A percentile compares a stretch with the other conserved stretches of the same genome.
Conservation (phyloP, 2,888 invertebrate genomes). For the Archips xylosteana region DNA sequence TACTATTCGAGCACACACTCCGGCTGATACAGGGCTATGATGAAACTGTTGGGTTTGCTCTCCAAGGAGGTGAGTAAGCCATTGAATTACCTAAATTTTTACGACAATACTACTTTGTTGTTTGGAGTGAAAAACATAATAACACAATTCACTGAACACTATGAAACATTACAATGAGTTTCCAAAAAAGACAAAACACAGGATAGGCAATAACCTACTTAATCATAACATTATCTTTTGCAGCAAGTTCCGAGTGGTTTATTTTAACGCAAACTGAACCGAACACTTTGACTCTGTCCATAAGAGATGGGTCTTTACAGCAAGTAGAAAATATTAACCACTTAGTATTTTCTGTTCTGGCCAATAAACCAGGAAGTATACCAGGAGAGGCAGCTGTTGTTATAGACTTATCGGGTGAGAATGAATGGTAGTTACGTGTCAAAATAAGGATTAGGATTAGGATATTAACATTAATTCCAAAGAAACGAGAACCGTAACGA, state of each 20-base stretch:
- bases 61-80: slow-evolving; percentile 53
- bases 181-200: too few relatives aligned
- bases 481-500: too few relatives aligned
- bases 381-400: slow-evolving; percentile 49
- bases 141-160: too few relatives aligned
- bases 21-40: slow-evolving; percentile 52
- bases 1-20: slow-evolving; percentile 51
- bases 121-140: slow-evolving; percentile 10
- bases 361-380: slow-evolving; percentile 47
- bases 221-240: slow-evolving; percentile 26
- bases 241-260: slow-evolving; percentile 53
- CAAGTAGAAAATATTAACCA: slow-evolving; percentile 44
- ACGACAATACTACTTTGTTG: slow-evolving; percentile 4
- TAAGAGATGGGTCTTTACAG: slow-evolving; percentile 37
- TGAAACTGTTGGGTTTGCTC: slow-evolving; percentile 51
- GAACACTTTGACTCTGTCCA: slow-evolving; percentile 44
- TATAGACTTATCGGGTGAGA: slow-evolving; percentile 49
- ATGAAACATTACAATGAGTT: too few relatives aligned
- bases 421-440: too few relatives aligned
- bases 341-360: slow-evolving; percentile 50
- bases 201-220: too few relatives aligned
- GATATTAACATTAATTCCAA: too few relatives aligned
- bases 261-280: slow-evolving; percentile 40
- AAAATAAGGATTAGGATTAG: too few relatives aligned
- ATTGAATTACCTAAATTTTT: slow-evolving; percentile 5